A percentile compares a stretch with the other conserved stretches of the same genome.
Evolutionary conservation across 2,888 invertebrate species (phyloP).

Genomic region (Chrysomela aeneicollis): DNA sequence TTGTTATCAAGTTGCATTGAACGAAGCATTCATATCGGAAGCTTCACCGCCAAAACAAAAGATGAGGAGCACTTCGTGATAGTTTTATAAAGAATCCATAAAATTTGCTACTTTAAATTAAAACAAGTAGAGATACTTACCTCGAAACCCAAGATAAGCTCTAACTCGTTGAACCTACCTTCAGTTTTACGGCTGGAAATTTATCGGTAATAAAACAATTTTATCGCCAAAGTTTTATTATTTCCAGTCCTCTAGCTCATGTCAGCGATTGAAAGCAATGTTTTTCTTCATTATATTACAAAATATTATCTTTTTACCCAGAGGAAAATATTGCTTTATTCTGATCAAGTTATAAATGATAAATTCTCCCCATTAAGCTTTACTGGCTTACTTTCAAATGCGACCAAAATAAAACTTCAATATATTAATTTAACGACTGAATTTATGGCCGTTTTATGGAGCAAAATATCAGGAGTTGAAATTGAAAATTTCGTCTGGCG

Average conservation of each 20-base stretch:
- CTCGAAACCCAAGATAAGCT: conserved; percentile 55
- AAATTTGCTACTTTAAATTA: conserved; percentile 49
- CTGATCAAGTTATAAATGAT: conserved; percentile 56
- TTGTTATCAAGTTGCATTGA: too few species aligned
- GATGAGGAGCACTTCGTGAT: conserved; percentile 13
- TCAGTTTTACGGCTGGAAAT: conserved; percentile 58
- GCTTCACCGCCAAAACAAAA: not conserved
- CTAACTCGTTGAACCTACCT: conserved; percentile 54
- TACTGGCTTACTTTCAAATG: conserved; percentile 31
- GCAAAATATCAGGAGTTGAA: conserved; percentile 30
- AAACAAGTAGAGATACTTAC: conserved; percentile 53
- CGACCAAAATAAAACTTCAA: conserved; percentile 34
- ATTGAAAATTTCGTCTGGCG: conserved; percentile 27
- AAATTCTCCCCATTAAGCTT: conserved; percentile 45
- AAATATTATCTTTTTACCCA: conserved; percentile 56
- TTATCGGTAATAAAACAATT: conserved; percentile 61
- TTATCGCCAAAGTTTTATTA: conserved; percentile 62
- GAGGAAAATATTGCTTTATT: conserved; percentile 51
- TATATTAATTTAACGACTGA: conserved; percentile 45
- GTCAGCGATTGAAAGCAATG: conserved; percentile 60
- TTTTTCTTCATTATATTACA: conserved; percentile 59
- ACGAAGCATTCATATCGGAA: not conserved
- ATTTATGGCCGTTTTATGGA: conserved; percentile 39
- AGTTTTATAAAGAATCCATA: conserved; percentile 47
- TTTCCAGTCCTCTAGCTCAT: conserved; percentile 62